Conservation (phyloP, 2,113 vertebrate species). For the Amphilophus citrinellus region DNA sequence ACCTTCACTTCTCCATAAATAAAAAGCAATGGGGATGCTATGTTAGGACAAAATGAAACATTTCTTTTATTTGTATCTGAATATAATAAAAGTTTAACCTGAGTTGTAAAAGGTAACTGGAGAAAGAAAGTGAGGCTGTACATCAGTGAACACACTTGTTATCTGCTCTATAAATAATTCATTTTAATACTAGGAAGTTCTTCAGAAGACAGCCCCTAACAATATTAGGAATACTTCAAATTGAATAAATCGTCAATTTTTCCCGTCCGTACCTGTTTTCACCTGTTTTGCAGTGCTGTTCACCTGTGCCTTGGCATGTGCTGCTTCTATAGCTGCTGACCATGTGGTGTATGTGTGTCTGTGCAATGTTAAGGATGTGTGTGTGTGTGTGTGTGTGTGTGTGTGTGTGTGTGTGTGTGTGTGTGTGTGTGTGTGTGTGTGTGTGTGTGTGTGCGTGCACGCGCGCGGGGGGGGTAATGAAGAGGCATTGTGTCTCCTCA, state of each 20-base stretch:
- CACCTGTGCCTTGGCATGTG: slow-evolving; percentile 37
- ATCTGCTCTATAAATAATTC: background rate
- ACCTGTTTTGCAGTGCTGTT: slow-evolving; percentile 5
- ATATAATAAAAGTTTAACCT: background rate
- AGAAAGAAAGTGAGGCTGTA: background rate
- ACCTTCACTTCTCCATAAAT: background rate
- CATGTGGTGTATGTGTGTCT: slow-evolving; percentile 11
- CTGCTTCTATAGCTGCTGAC: slow-evolving; percentile 1
- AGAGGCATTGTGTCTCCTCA: slow-evolving; percentile 75
- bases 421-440: background rate
- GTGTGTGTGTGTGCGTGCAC: background rate
- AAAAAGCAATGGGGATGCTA: background rate
- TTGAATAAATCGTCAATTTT: background rate
- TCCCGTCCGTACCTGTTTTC: slow-evolving; percentile 1
- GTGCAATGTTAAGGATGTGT: background rate
- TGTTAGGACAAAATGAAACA: background rate
- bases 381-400: slow-evolving; percentile 22
- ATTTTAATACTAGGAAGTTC: background rate
- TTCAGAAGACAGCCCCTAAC: background rate
- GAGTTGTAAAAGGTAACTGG: background rate
- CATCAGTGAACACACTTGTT: background rate
- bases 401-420: background rate
- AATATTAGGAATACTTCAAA: background rate
- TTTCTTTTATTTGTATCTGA: background rate
- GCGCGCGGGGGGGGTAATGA: slow-evolving; percentile 33